A percentile compares a stretch with the other conserved stretches of the same genome.
These are phyloP conservation scores for Lomographa bimaculata DNA, from an alignment of 2,888 invertebrate species.

Conservation along the genomic window DNA sequence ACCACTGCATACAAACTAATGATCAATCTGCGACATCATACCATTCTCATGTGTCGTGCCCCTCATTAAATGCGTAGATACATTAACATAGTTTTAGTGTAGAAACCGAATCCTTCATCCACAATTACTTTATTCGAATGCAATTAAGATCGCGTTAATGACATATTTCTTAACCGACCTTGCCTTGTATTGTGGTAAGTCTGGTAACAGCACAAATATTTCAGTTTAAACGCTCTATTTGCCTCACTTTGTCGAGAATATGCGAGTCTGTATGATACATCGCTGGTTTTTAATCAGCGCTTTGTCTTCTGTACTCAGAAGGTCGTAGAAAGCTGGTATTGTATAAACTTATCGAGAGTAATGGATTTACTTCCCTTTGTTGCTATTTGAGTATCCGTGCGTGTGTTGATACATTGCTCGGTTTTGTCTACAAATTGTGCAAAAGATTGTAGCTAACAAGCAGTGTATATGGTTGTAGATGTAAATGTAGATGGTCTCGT, in stretches of 20 bases:
- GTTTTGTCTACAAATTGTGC: background rate
- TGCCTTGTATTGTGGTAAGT: too few species aligned
- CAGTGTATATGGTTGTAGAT: conserved; percentile 18
- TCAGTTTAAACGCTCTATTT: conserved; percentile 27
- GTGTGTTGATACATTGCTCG: conserved; percentile 8
- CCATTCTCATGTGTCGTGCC: conserved; percentile 3
- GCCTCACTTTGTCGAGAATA: background rate
- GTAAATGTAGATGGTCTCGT: conserved; percentile 14
- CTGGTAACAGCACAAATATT: conserved; percentile 32
- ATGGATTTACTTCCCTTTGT: conserved; percentile 5
- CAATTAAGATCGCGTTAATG: conserved; percentile 53
- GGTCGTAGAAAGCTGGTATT: conserved; percentile 18
- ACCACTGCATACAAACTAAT: too few species aligned
- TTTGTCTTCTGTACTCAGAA: background rate
- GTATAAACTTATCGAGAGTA: too few species aligned
- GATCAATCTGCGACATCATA: too few species aligned
- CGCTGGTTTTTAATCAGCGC: too few species aligned
- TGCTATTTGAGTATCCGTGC: conserved; percentile 1
- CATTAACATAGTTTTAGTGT: conserved; percentile 31
- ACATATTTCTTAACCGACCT: conserved; percentile 41
- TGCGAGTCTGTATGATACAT: too few species aligned
- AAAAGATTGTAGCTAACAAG: conserved; percentile 2
- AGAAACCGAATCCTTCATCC: conserved; percentile 24
- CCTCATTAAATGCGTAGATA: conserved; percentile 19
- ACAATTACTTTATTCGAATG: conserved; percentile 48